Conservation (phyloP, 2,888 invertebrate genomes). For the Cosmia pyralina region DNA sequence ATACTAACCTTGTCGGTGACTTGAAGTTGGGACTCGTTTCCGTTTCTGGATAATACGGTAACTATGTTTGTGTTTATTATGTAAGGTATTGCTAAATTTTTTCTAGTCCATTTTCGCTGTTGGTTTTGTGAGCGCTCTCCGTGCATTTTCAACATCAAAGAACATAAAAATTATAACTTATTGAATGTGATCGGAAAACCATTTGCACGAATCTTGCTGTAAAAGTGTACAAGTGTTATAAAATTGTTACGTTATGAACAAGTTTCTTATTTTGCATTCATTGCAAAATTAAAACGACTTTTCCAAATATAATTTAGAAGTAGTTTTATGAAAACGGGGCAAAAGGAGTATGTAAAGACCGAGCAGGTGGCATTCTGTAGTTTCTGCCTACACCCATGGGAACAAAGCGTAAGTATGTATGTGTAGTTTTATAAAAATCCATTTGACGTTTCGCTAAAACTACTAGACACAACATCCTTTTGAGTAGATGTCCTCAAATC, state of each 20-base stretch:
- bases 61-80: slow-evolving; percentile 43
- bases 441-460: neutral
- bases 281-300: neutral
- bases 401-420: too few relatives aligned
- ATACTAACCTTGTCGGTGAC: slow-evolving; percentile 58
- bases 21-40: slow-evolving; percentile 55
- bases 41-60: slow-evolving; percentile 43
- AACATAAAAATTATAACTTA: slow-evolving; percentile 52
- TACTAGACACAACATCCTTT: neutral
- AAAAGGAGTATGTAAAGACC: too few relatives aligned
- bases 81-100: slow-evolving; percentile 27
- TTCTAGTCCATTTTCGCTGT: slow-evolving; percentile 22
- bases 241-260: slow-evolving; percentile 18
- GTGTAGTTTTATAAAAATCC: neutral
- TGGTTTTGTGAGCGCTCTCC: slow-evolving; percentile 9
- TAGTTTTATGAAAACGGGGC: neutral
- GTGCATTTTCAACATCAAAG: slow-evolving; percentile 16
- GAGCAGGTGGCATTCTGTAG: too few relatives aligned
- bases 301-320: neutral
- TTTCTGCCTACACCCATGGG: too few relatives aligned
- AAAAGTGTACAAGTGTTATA: slow-evolving; percentile 26
- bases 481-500: neutral
- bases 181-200: slow-evolving; percentile 35
- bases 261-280: slow-evolving; percentile 19
- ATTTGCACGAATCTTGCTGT: slow-evolving; percentile 28